Percentiles rank a stretch among this genome's conserved stretches.
Conservation (phyloP, 2,797 vertebrate genomes). For the Chloroceryle inda region DNA sequence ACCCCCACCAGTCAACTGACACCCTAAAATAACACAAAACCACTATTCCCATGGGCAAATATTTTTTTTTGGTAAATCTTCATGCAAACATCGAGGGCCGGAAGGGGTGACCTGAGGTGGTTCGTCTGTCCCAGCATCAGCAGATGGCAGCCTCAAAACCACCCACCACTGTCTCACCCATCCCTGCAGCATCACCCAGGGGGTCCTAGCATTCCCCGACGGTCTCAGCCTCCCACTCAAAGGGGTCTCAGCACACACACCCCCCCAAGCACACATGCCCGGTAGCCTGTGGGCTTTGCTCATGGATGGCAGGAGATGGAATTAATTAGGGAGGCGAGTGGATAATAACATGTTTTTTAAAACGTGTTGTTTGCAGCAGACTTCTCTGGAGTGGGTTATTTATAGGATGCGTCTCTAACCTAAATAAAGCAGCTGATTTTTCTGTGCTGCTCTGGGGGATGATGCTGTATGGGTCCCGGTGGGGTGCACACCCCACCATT, state of each 20-base stretch:
- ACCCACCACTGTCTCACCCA: not conserved
- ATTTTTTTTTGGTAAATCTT: not conserved
- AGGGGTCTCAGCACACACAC: not conserved
- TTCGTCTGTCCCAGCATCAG: not conserved
- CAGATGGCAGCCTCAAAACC: not conserved
- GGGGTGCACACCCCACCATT: not conserved
- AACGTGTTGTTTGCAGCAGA: not conserved
- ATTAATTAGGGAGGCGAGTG: constrained; percentile 58
- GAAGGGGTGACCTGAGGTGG: not conserved
- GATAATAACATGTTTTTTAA: constrained; percentile 63
- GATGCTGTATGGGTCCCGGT: accelerated
- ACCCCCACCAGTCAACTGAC: not conserved
- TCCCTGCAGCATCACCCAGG: accelerated
- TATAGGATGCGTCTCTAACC: constrained; percentile 17
- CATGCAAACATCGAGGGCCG: not conserved
- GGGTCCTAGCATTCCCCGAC: not conserved
- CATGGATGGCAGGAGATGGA: not conserved
- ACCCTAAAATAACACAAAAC: not conserved
- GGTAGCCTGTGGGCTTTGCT: not conserved
- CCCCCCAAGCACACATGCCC: not conserved
- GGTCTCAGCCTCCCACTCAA: not conserved
- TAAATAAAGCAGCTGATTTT: constrained; percentile 1
- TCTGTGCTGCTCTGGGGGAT: not conserved
- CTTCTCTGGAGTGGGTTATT: constrained; percentile 39
- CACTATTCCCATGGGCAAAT: not conserved